Evolutionary conservation across 1,140 invertebrate genomes (phyloP).

Genomic region (Tetramorium alpestre): DNA sequence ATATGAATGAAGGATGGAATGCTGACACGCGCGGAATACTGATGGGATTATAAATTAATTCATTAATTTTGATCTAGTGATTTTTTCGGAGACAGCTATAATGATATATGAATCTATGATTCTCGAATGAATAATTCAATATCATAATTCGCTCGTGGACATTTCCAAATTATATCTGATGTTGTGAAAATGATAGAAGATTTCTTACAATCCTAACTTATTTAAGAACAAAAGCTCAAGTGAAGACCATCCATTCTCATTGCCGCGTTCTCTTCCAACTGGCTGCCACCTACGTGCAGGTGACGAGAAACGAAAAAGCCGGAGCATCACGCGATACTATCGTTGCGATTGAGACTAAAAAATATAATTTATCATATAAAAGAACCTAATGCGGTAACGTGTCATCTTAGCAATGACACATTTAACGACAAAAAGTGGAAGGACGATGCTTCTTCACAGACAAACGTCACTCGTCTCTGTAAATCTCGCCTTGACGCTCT

Average conservation of each 20-base stretch:
- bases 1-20: neutral
- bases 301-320: constrained; percentile 63
- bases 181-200: neutral
- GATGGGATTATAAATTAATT: neutral
- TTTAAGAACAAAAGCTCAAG: neutral
- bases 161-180: neutral
- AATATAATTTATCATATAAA: constrained; percentile 73
- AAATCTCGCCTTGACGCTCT: constrained; percentile 34
- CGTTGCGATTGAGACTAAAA: constrained; percentile 63
- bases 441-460: neutral
- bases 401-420: constrained; percentile 54
- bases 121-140: neutral
- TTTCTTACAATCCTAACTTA: neutral
- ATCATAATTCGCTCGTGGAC: too few species aligned
- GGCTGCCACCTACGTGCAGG: constrained; percentile 59
- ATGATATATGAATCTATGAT: neutral
- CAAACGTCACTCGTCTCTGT: constrained; percentile 33
- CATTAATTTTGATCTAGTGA: neutral
- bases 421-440: neutral
- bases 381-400: constrained; percentile 39
- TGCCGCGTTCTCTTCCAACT: neutral
- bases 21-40: neutral
- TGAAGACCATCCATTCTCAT: neutral
- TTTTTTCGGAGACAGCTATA: neutral
- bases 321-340: constrained; percentile 8